Evolutionary conservation across 2,888 invertebrate species (phyloP).

Genomic region (Erebia aethiops): DNA sequence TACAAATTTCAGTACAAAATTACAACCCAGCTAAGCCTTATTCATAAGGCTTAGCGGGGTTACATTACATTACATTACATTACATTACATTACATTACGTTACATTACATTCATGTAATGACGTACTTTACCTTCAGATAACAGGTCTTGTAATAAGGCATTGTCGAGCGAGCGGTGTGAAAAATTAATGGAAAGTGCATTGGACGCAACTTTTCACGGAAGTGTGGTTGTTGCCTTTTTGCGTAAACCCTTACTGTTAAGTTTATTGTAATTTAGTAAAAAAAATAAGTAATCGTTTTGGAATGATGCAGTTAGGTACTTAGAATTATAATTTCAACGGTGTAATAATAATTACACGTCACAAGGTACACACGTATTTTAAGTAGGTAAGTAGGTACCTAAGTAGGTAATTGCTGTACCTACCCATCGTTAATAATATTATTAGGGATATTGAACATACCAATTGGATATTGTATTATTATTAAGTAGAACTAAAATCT

Average conservation of each 20-base stretch:
- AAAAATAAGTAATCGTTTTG: conserved; percentile 39
- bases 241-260: conserved; percentile 28
- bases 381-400: neutral
- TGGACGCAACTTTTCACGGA: neutral
- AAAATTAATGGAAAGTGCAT: neutral
- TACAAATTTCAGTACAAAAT: too few relatives aligned
- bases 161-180: too few relatives aligned
- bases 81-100: too few relatives aligned
- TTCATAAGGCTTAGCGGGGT: too few relatives aligned
- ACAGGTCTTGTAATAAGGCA: neutral
- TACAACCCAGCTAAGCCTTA: too few relatives aligned
- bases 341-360: conserved; percentile 3
- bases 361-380: neutral
- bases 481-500: neutral
- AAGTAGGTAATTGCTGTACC: neutral
- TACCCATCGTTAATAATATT: neutral
- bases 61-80: too few relatives aligned
- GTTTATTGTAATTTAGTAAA: conserved; percentile 35
- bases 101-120: too few relatives aligned
- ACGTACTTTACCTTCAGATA: too few relatives aligned
- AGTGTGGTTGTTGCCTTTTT: neutral
- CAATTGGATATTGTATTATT: neutral
- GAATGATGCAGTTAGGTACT: conserved; percentile 48
- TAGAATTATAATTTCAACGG: conserved; percentile 36
- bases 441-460: neutral